A percentile compares a stretch with the other conserved stretches of the same genome.
These are phyloP conservation scores for Oriolus oriolus DNA, from an alignment of 2,113 vertebrate species.

Conservation along the genomic window DNA sequence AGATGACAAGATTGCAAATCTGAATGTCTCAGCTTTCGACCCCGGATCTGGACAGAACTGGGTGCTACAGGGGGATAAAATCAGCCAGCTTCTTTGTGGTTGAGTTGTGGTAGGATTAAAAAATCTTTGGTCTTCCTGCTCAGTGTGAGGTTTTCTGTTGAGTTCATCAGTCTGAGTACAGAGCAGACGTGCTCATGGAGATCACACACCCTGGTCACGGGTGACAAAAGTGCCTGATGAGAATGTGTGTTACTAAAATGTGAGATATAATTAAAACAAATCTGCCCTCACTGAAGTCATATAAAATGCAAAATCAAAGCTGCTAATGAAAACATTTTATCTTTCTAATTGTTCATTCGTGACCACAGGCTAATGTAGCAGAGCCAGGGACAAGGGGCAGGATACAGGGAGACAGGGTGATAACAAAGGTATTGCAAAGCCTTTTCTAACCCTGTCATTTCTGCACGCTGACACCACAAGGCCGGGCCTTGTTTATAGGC, in stretches of 20 bases:
- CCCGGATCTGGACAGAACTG: not conserved
- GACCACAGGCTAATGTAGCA: not conserved
- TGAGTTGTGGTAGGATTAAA: not conserved
- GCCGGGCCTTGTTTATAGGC: not conserved
- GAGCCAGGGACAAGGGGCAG: not conserved
- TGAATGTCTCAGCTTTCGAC: not conserved
- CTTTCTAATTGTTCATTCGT: not conserved
- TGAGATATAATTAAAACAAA: not conserved
- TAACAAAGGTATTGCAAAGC: not conserved
- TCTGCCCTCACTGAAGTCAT: not conserved
- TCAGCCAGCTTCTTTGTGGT: not conserved
- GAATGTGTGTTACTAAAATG: not conserved
- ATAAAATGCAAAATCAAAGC: not conserved
- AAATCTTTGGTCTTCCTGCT: not conserved
- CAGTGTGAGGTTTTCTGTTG: not conserved
- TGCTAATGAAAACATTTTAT: not conserved
- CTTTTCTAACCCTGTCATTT: not conserved
- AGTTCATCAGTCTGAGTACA: not conserved
- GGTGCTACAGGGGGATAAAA: not conserved
- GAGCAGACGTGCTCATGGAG: not conserved
- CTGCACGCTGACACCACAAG: not conserved
- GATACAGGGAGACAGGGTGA: not conserved
- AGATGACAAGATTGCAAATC: not conserved
- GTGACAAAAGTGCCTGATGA: not conserved
- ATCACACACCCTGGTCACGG: not conserved